A percentile compares a stretch with the other conserved stretches of the same genome.
Conservation (phyloP, 2,888 invertebrate species). For the Ptilodon capucinus region DNA sequence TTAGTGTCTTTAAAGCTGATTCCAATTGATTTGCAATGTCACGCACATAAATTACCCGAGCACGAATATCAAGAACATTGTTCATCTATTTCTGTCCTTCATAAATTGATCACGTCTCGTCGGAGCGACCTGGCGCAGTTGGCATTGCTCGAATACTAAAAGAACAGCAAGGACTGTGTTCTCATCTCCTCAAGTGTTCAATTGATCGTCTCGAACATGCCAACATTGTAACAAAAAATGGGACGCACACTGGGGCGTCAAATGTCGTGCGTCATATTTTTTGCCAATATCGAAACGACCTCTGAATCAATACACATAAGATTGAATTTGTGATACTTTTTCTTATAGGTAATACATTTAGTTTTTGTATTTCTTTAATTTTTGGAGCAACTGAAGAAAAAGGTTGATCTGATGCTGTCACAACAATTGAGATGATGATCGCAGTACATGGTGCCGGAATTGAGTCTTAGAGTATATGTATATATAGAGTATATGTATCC, state of each 20-base stretch:
- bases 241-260: background rate
- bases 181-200: background rate
- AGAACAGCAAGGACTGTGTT: background rate
- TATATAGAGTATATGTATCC: too few species aligned
- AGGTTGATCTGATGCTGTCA: too few species aligned
- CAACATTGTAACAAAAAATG: background rate
- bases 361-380: too few species aligned
- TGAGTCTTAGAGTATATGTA: too few species aligned
- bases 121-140: constrained; percentile 20
- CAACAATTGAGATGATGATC: too few species aligned
- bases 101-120: background rate
- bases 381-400: too few species aligned
- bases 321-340: too few species aligned
- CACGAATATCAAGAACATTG: background rate
- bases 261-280: too few species aligned
- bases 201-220: background rate
- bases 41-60: background rate
- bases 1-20: background rate
- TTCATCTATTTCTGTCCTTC: background rate
- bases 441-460: too few species aligned
- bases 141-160: constrained; percentile 19
- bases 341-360: too few species aligned
- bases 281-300: too few species aligned
- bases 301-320: too few species aligned
- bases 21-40: background rate